Evolutionary conservation across 2,113 vertebrate genomes (phyloP), one percentile per base, ranked within the genome.

Genomic region (Nothobranchius kuhntae): DNA sequence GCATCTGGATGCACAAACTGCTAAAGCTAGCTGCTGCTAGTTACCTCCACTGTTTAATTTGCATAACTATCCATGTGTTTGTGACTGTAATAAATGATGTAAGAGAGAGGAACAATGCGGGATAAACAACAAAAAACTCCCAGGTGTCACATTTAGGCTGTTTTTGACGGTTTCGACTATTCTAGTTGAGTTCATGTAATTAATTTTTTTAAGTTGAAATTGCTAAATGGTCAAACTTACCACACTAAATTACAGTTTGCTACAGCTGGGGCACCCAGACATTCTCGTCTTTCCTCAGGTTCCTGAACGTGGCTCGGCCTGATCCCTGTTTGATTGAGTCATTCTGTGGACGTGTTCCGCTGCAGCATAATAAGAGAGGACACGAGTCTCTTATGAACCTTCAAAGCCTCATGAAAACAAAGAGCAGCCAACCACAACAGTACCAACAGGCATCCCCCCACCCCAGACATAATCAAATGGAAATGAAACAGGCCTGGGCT

Each of bases 361-460:
- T 71, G 76, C 59, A 45, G 45, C 53, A 53, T 86, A 85, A 85
- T 82, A 86, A 86, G 79, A 84, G 66, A 86, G 68, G 80, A 88
- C 86, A 63, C 40, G 54, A 81, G 77, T 65, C 70, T 74, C 61
- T 73, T 73, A 50, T 77, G 81, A 85, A 60, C 58, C 78, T 80
- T 81, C 78, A 81, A 88, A 90, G 79, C 80, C 73, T 60, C 79
- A 83, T 86, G 80, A 87, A 88, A 86, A 82, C 66, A 15, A 30
- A 63, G 15, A 53, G 54, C n/a, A 45, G 75, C 51, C 30, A 30
- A 30, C 4, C 30, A 30, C 30, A 30, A 30, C 30, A 30, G 30
- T 30, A 76, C 65, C 53, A 76, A 67, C 73, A 58, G 64, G 62
- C 80, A 77, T 84, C 82, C 59, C 76, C 77, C 65, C 63, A 17